phyloP scores from a whole-genome alignment of 2,888 invertebrate genomes.

The Drosophila merina region DNA sequence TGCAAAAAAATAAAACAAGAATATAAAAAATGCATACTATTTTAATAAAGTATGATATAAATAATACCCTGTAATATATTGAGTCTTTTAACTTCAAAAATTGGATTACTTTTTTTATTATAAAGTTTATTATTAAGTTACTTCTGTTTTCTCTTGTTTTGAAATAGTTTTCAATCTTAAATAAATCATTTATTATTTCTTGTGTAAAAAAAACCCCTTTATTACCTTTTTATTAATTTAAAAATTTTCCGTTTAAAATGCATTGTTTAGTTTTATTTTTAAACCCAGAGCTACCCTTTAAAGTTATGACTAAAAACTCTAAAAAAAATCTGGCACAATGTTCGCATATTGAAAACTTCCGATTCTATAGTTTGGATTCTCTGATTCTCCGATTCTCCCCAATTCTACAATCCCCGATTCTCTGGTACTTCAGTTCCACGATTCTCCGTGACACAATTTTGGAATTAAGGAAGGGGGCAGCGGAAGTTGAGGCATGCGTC shows the following conservation, averaged over 20 bases:
- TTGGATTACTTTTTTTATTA: no score
- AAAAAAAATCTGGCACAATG: slow-evolving; percentile 57
- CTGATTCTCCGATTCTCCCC: not conserved
- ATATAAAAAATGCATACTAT: not conserved
- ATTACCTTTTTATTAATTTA: no score
- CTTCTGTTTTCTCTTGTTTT: no score
- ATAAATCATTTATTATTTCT: no score
- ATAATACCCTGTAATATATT: not conserved
- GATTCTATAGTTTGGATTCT: slow-evolving; percentile 12
- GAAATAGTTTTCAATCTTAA: no score
- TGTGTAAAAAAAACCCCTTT: no score
- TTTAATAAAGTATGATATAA: not conserved
- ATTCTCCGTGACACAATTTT: slow-evolving; percentile 69
- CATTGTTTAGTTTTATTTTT: no score
- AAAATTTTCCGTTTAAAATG: no score
- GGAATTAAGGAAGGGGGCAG: not conserved
- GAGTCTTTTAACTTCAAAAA: no score
- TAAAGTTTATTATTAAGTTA: no score
- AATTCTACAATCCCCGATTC: not conserved
- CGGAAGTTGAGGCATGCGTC: slow-evolving; percentile 58
- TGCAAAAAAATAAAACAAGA: slow-evolving; percentile 7
- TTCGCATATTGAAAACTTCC: slow-evolving; percentile 58
- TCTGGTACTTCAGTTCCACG: slow-evolving; percentile 8
- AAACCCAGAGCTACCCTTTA: slow-evolving; percentile 2
- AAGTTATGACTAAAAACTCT: not conserved